Base-by-base conservation (phyloP, 1,140 invertebrate species). In the Eufriesea mexicana region DNA sequence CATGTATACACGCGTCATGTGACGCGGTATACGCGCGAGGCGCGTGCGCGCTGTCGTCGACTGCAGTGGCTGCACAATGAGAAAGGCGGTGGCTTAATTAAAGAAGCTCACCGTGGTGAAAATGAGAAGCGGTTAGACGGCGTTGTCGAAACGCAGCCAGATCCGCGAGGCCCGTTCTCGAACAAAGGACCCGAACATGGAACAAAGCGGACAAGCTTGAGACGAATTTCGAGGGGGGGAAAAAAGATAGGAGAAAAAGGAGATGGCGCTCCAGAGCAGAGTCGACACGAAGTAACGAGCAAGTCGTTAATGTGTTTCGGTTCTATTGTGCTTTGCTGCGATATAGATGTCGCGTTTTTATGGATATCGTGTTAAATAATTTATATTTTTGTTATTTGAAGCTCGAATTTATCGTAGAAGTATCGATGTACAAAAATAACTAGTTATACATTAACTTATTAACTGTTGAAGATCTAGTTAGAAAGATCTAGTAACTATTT, bases 31-130 rank as follows among this genome's bases (percentile, higher is more conserved):
- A n/a, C n/a, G n/a, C n/a, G n/a, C 23, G 51, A n/a, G 16, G 23
- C 54, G 66, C 54, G 18, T 78, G 66, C 42, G 66, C 76, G 66
- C 35, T 18, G 54, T 45, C 54, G 51, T 49, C 62, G 64, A 62
- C 66, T 51, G 67, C 77, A 79, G 45, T 62, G 66, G 35, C 45
- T 61, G 54, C 57, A 80, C 78, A 73, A 72, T 73, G 78, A 80
- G 70, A 54, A 73, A 80, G 59, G 57, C 68, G 68, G 78, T 73
- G 70, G 57, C 70, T 80, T 80, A 80, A 80, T 80, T 80, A 80
- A 80, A 80, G 70, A 73, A 80, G 57, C 70, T 70, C 18, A n/a
- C 51, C 16, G 68, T 59, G 54, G 59, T 54, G 68, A 73, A 80
- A 73, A 80, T 64, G 78, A 73, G 68, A 62, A 57, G 25, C 70